Percentiles rank a stretch among this genome's conserved stretches.
Evolutionary conservation across 2,797 vertebrate genomes (phyloP).

Genomic region (Sebastes vulpes): DNA sequence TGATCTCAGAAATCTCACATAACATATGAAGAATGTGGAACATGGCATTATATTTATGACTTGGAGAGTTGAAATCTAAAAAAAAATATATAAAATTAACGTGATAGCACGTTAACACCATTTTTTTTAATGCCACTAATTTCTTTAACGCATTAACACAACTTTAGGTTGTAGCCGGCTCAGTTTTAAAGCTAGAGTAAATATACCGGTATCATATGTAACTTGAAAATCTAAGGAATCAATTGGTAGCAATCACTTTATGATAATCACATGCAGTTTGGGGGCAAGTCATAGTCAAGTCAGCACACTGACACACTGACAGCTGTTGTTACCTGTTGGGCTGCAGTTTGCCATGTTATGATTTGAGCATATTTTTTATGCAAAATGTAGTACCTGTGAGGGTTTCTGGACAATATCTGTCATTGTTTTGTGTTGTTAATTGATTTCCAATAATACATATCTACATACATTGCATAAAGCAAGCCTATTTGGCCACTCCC

Average conservation of each 20-base stretch:
- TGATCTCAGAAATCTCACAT: not conserved
- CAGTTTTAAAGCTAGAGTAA: not conserved
- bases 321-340: not conserved
- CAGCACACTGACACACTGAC: not conserved
- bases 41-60: not conserved
- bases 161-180: too few species aligned
- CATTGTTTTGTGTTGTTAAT: not conserved
- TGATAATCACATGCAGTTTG: not conserved
- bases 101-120: too few species aligned
- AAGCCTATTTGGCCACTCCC: not conserved
- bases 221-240: not conserved
- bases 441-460: not conserved
- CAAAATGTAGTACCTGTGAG: not conserved
- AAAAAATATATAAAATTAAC: not conserved
- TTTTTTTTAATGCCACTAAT: too few species aligned
- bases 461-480: not conserved
- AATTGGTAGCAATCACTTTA: not conserved
- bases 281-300: not conserved
- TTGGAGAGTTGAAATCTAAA: not conserved
- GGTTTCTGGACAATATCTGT: not conserved
- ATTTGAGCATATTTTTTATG: not conserved
- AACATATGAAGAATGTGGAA: not conserved
- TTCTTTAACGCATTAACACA: too few species aligned
- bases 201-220: not conserved
- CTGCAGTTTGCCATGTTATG: not conserved